Base-by-base conservation (phyloP, 1,140 invertebrate species). In the Oryzaephilus surinamensis region DNA sequence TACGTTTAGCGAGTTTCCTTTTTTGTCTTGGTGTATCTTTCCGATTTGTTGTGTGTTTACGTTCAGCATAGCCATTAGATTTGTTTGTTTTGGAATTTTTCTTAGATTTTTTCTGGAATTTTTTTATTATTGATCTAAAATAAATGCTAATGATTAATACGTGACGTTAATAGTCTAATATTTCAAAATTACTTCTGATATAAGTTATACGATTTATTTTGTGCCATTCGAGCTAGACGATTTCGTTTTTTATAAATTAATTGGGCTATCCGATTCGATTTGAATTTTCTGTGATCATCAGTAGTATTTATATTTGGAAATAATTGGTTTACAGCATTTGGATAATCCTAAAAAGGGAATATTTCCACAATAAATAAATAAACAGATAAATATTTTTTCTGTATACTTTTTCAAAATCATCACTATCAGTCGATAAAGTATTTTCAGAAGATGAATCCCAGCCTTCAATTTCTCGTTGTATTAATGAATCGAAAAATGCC, bases 401-500 rank as follows among this genome's bases (percentile, higher is more conserved):
- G n/a, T n/a, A n/a, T 28, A 48, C 52, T 16, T 50, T 39, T 23
- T 37, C 28, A 5, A 43, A 32, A 8, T 16, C 29, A 41, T 58
- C 56, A 29, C 68, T 71, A 45, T 69, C 70, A 4, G 68, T 70
- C n/a, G n/a, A n/a, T n/a, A n/a, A n/a, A n/a, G 48, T 43, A 14
- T 34, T 36, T 15, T 54, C 55, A 6, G 52, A 46, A 15, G 45
- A 43, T n/a, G 56, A 57, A 11, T 57, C 53, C 70, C 81, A 77
- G 10, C 76, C 82, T 62, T 91, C 86, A 26, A 92, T 77, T 61
- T 94, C 89, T 12, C 84, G 72, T 60, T 94, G 89, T 6, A 96
- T 84, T 1, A 95, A 62, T 3, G 87, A 90, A 66, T 96, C 91
- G 55, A 96, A 96, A 63, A 95, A 95, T 13, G 91, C 91, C 79